Evolutionary conservation across 1,140 invertebrate genomes (phyloP), one percentile per base, ranked within the genome.

Genomic region (Contarinia nasturtii): DNA sequence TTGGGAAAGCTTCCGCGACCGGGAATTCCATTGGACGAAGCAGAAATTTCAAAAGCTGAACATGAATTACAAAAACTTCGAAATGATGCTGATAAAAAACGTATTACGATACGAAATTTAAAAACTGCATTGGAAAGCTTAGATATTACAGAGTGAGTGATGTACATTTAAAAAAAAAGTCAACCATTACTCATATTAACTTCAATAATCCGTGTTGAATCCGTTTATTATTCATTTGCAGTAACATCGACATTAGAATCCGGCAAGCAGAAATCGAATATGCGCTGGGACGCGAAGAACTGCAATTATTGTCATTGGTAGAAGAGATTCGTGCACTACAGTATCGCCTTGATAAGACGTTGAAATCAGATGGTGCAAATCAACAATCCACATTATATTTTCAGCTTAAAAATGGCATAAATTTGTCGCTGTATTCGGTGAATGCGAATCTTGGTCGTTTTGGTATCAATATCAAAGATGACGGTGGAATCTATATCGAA

Each of bases 211-310:
- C 34, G 34, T 18, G 15, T 15, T 37, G 12, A 21, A n/a, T n/a
- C 15, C n/a, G 14, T n/a, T 19, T 22, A 12, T 46, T 2, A 45
- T 55, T 42, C n/a, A n/a, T 52, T 68, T 68, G 14, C 63, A 89
- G 86, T 55, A 89, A 89, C 59, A 88, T 90, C 46, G 86, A 91
- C 59, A 76, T 82, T n/a, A 70, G 85, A 50, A 90, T 91, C 56
- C 79, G 86, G 53, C 86, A 89, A 57, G 87, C 87, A 0, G 87
- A 91, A 63, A 61, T 90, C 50, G 86, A 90, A 56, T 91, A 88
- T 61, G 79, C 86, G 59, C 64, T 89, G 33, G 86, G 86, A 0
- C 70, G 85, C 17, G 87, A 91, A 59, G 87, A 91, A 64, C 65
- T 90, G 43, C 86, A 88, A 62, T 67, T 89, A 55, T 66, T 89